Evolutionary conservation across 2,113 vertebrate species (phyloP).

Genomic region (Okapia johnstoni): DNA sequence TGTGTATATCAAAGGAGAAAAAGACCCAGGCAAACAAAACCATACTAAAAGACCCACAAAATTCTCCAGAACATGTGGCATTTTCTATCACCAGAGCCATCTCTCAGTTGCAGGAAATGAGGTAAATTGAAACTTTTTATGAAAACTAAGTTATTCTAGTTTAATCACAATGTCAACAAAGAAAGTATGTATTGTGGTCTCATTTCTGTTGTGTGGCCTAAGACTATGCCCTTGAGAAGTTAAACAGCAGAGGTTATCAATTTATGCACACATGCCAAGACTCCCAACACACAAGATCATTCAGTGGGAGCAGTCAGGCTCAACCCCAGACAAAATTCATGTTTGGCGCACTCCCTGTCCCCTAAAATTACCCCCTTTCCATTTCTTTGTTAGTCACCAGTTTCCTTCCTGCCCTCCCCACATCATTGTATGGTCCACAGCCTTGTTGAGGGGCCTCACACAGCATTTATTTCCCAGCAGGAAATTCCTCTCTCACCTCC

Average conservation of each 20-base stretch:
- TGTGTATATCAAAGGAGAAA: background rate
- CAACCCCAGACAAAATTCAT: background rate
- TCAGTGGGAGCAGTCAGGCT: background rate
- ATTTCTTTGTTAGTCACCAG: background rate
- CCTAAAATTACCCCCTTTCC: background rate
- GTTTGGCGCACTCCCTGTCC: background rate
- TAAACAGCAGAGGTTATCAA: background rate
- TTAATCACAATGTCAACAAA: conserved; percentile 1
- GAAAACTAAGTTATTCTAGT: conserved; percentile 1
- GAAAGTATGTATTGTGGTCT: background rate
- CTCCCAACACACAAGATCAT: background rate
- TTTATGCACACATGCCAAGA: background rate
- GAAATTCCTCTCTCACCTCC: background rate
- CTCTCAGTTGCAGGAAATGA: background rate
- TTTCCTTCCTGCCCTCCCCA: background rate
- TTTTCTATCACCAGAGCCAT: background rate
- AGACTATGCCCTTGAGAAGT: background rate
- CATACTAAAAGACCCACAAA: background rate
- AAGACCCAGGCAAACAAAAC: background rate
- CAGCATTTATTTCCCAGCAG: background rate
- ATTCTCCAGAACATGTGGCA: background rate
- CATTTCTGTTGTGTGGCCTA: background rate
- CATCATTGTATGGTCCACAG: background rate
- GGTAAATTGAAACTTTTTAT: background rate
- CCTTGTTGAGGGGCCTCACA: background rate